Base-by-base conservation (phyloP, 2,888 invertebrate genomes). In the Euclidia mi region DNA sequence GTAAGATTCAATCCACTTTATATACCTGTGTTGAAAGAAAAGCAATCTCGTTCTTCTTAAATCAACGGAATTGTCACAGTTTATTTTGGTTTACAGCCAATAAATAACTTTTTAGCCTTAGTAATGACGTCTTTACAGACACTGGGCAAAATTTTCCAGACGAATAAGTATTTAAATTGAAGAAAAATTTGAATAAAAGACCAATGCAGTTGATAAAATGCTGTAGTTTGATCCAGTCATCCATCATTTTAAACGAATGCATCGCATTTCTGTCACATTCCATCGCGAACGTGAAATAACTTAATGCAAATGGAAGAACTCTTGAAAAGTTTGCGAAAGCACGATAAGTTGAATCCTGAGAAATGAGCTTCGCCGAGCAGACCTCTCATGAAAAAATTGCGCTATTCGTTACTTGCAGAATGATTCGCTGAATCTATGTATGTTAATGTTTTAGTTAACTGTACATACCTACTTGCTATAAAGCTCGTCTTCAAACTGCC, bases 301-400 rank as follows among this genome's bases (percentile, higher is more conserved):
- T 78, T 71, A 67, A 82, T 79, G 81, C 78, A 84, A 83, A 85
- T 84, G 58, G 62, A 59, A 63, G 64, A 69, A 68, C 68, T 74
- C 74, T 63, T 74, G 65, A 73, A 71, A 74, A 82, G 76, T 81
- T 82, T 77, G 81, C 78, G 73, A 80, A 78, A n/a, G n/a, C n/a
- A n/a, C n/a, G n/a, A 85, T 86, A 88, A 84, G 71, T 84, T 78
- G 78, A 69, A 85, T 82, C 82, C 82, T 86, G 85, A 87, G 79
- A 81, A 87, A 86, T 84, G 84, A 81, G 78, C 63, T 61, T 59
- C 18, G 47, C 56, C 48, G 65, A 56, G 52, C 40, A 68, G 57
- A 40, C 50, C 56, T 62, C 55, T 51, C 73, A 57, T 64, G 58
- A 56, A 62, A 71, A 79, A 76, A 81, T 79, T 71, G 67, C 69